Evolutionary conservation across 2,797 vertebrate species (phyloP).

Genomic region (Bradypodion pumilum): DNA sequence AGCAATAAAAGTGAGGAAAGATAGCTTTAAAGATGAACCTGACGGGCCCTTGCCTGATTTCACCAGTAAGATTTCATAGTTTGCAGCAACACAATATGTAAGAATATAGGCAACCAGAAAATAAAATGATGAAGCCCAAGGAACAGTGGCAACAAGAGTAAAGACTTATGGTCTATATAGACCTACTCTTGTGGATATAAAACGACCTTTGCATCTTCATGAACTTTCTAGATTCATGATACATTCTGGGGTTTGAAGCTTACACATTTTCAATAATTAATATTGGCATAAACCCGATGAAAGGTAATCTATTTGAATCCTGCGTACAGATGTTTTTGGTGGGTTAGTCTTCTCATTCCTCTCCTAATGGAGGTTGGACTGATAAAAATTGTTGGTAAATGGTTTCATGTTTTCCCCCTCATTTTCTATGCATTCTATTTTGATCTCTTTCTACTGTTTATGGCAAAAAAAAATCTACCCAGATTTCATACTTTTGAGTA

Average conservation of each 20-base stretch:
- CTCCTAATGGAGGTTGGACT: too few species aligned
- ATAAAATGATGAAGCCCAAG: neutral
- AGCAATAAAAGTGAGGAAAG: constrained; percentile 64
- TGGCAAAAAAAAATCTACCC: neutral
- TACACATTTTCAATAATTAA: neutral
- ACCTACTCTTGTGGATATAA: constrained; percentile 11
- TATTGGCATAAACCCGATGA: neutral
- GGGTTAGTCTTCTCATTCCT: neutral
- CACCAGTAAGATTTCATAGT: constrained; percentile 23
- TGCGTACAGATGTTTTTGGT: neutral
- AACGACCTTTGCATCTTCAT: constrained; percentile 20
- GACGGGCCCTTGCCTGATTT: constrained; percentile 39
- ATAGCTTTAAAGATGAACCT: constrained; percentile 42
- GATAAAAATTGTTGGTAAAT: neutral
- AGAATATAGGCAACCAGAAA: neutral
- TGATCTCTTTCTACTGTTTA: constrained; percentile 5
- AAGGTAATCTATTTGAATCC: neutral
- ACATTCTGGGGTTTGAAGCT: neutral
- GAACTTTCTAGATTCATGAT: constrained; percentile 38
- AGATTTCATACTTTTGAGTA: neutral
- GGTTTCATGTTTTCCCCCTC: neutral
- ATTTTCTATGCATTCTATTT: constrained; percentile 29
- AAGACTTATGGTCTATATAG: neutral
- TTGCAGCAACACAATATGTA: constrained; percentile 20
- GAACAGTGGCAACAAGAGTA: neutral